phyloP scores from a whole-genome alignment of 2,797 vertebrate genomes.

The Betta splendens region DNA sequence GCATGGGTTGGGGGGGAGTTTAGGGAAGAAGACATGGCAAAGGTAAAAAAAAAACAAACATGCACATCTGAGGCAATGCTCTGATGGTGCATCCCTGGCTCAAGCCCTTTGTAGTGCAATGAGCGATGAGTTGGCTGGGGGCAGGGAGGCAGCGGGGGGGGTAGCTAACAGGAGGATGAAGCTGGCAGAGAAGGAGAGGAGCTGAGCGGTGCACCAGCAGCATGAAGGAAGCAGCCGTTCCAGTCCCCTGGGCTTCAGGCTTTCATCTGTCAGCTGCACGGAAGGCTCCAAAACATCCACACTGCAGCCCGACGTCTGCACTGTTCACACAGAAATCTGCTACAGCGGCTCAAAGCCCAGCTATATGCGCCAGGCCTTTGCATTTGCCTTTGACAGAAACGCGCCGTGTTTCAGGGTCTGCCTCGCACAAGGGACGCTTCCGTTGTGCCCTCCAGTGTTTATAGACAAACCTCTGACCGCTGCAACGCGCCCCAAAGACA shows the following conservation, averaged over 20 bases:
- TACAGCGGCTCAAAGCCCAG: no score
- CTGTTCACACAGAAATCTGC: conserved; percentile 15
- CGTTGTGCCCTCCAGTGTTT: conserved; percentile 33
- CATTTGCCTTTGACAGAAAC: not conserved
- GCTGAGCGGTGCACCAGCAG: conserved; percentile 62
- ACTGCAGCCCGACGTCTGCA: conserved; percentile 19
- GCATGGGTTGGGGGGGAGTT: conserved; percentile 35
- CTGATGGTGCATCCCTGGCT: conserved; percentile 66
- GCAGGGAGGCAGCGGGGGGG: conserved; percentile 23
- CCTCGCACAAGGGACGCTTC: conserved; percentile 24
- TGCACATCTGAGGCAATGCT: conserved; percentile 68
- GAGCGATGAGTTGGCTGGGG: conserved; percentile 69
- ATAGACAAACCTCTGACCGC: conserved; percentile 25
- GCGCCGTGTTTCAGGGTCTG: not conserved
- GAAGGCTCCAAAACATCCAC: conserved; percentile 44
- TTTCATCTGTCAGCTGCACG: conserved; percentile 77
- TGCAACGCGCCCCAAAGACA: conserved; percentile 63
- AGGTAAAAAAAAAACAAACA: conserved; percentile 35
- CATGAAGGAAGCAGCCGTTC: conserved; percentile 71
- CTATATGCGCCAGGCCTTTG: not conserved
- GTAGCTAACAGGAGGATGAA: conserved; percentile 16
- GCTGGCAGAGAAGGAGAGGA: conserved; percentile 34
- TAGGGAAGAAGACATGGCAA: conserved; percentile 50
- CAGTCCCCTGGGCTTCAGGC: conserved; percentile 63
- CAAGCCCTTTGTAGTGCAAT: conserved; percentile 80